Base-by-base conservation (phyloP, 1,140 invertebrate genomes). In the Tetragonula clypearis region DNA sequence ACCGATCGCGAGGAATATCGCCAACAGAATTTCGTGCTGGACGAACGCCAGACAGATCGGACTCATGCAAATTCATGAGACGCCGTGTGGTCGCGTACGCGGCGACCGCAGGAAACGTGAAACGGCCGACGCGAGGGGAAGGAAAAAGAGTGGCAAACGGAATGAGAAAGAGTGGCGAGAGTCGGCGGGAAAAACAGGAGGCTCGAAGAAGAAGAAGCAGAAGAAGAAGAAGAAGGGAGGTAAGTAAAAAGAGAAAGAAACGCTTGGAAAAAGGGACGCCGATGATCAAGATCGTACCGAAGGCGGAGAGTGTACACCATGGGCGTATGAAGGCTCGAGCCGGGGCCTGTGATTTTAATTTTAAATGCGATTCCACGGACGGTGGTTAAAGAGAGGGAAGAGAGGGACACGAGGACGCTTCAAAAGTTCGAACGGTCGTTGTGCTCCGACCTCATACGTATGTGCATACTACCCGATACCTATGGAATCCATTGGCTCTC, bases 41-140 rank as follows among this genome's bases (percentile, higher is more conserved):
- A 72, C 77, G 41, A 84, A 68, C 66, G 81, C 84, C 88, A 77
- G 82, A 84, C 79, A 82, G 84, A 89, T 90, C 58, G 66, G 79
- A 82, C 85, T 89, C 87, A 89, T 90, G 91, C 87, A 90, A 90
- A 91, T 92, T 86, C 86, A 89, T 91, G 83, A 68, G 71, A 81
- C 79, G 68, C 77, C 72, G 23, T 60, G 75, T 62, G 71, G 41
- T 41, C 55, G 85, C 41, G 82, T 77, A 83, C 62, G 65, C 68
- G 41, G 73, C 58, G 69, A 73, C 56, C 66, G 82, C 65, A 71
- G 82, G 65, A 79, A 68, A 68, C 49, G 72, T 65, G 72, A 75
- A 82, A 69, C 62, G 73, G 41, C 41, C 60, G 55, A 60, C 35
- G 77, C 15, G 30, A 66, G 35, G 21, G 21, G 26, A 55, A 3